Percentiles rank a stretch among this genome's conserved stretches.
Evolutionary conservation across 2,113 vertebrate genomes (phyloP).

Genomic region (Calidris pugnax): DNA sequence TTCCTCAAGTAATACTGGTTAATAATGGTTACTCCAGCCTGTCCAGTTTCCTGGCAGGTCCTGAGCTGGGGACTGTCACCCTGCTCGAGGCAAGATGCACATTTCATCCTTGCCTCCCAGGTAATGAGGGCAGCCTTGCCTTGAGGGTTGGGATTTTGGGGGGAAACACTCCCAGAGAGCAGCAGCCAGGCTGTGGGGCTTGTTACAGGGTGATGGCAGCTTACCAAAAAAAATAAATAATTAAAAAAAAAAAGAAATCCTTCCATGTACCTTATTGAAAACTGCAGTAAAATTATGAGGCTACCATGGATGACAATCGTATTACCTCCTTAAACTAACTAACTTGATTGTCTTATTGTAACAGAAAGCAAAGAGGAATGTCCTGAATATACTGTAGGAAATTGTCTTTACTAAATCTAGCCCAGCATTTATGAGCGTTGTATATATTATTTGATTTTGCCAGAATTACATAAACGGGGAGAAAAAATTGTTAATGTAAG

Average conservation of each 20-base stretch:
- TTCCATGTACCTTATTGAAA: not conserved
- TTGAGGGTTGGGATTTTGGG: not conserved
- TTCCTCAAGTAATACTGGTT: not conserved
- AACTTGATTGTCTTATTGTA: not conserved
- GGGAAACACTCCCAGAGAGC: not conserved
- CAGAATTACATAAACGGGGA: conserved; percentile 12
- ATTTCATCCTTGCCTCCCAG: not conserved
- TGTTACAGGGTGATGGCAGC: not conserved
- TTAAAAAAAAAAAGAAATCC: not conserved
- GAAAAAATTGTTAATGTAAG: not conserved
- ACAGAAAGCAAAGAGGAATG: conserved; percentile 41
- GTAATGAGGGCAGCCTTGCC: not conserved
- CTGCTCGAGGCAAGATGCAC: not conserved
- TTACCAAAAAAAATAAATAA: not conserved
- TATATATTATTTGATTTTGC: conserved; percentile 54
- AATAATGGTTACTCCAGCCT: fast-evolving
- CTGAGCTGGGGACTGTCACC: not conserved
- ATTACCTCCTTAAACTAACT: not conserved
- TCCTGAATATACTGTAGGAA: conserved; percentile 34
- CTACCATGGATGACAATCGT: not conserved
- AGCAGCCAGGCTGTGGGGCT: not conserved
- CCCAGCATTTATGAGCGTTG: not conserved
- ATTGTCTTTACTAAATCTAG: conserved; percentile 64
- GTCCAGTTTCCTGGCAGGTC: not conserved
- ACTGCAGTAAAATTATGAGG: not conserved